Evolutionary conservation across 2,888 invertebrate genomes (phyloP), one percentile per base, ranked within the genome.

Genomic region (Clusia tigrina): DNA sequence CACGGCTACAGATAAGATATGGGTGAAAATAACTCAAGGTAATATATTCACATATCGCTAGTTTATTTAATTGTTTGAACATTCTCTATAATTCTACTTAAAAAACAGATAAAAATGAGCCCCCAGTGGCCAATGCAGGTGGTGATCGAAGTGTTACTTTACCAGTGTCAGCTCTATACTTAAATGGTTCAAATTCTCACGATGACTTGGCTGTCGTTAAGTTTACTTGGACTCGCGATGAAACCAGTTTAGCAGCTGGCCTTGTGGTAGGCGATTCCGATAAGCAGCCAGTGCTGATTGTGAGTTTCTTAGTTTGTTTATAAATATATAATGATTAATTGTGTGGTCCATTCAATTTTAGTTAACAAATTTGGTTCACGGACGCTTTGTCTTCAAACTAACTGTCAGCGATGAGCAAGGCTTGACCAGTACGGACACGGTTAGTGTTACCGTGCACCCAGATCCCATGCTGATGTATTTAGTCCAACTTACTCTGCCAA

Each of bases 341-440:
- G n/a, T n/a, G n/a, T n/a, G 3, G 84, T 61, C 71, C 75, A 57
- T 12, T 54, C 57, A 20, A 18, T 69, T 81, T 17, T 77, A 91
- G 91, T 82, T 94, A 32, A 89, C 92, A n/a, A 91, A 94, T 81
- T 87, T 96, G 59, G 91, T 94, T 54, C 89, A 92, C 2, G 97
- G 96, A 0, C 88, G 91, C 68, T 97, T 96, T 80, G 89, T 94
- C 1, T 96, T 96, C 78, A 91, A 91, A 75, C 85, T 97, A 62
- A 92, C 91, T n/a, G 96, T 97, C 1, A 91, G 87, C 46, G 97
- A 97, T 81, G 93, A 93, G 70, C 95, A 96, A 81, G 96, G 96
- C 0, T 86, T 93, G 60, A 89, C 89, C 1, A 90, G 89, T 70
- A 89, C 90, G 17, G 95, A 96, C 80, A 90, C 91, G 0, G 94